Conservation (phyloP, 1,140 invertebrate genomes). For the Leptinotarsa lineolata region DNA sequence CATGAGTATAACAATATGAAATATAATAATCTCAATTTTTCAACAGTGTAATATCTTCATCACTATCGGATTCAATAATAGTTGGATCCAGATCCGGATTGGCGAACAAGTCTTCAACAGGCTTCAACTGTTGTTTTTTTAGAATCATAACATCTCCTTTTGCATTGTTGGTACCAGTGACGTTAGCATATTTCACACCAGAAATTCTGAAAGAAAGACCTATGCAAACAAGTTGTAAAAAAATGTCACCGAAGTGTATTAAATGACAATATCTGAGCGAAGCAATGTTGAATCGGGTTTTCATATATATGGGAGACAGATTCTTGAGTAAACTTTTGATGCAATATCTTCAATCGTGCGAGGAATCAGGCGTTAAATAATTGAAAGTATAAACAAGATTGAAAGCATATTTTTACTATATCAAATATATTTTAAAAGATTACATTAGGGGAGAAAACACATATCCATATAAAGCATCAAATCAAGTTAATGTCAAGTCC, state of each 20-base stretch:
- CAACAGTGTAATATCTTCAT: slow-evolving; percentile 5
- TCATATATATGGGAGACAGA: not conserved
- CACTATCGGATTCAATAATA: slow-evolving; percentile 38
- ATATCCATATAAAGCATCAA: not conserved
- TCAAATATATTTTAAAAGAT: not conserved
- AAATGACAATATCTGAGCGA: not conserved
- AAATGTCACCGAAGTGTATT: not conserved
- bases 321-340: too few relatives aligned
- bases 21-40: not conserved
- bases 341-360: too few relatives aligned
- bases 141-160: slow-evolving; percentile 47
- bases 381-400: too few relatives aligned
- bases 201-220: slow-evolving; percentile 23
- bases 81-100: slow-evolving; percentile 43
- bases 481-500: not conserved
- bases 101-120: slow-evolving; percentile 45
- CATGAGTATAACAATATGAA: not conserved
- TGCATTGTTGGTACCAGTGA: slow-evolving; percentile 43
- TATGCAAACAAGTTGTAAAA: not conserved
- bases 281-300: not conserved
- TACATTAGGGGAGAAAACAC: not conserved
- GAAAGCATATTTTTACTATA: too few relatives aligned
- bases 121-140: slow-evolving; percentile 39
- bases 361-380: too few relatives aligned
- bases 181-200: slow-evolving; percentile 24